phyloP scores from a whole-genome alignment of 2,113 vertebrate genomes.

The Tachysurus fulvidraco region DNA sequence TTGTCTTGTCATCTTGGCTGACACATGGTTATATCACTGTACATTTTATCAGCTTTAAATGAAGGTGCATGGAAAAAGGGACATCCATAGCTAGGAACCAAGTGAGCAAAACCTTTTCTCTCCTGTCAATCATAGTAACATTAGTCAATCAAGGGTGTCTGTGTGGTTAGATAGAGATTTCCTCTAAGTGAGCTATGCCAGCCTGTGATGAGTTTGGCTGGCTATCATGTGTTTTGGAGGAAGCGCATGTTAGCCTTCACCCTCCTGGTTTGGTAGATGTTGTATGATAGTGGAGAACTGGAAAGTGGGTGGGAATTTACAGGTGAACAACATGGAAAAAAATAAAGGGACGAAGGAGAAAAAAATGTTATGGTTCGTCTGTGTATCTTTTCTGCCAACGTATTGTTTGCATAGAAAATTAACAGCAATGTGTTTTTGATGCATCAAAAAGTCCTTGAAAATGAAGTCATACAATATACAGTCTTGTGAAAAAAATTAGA shows the following conservation, averaged over 20 bases:
- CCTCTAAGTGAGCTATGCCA: neutral
- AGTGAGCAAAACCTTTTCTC: neutral
- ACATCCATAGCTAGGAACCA: neutral
- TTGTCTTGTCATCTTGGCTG: neutral
- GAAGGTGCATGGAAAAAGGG: neutral
- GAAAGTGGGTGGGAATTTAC: neutral
- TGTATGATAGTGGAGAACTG: neutral
- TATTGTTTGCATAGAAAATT: neutral
- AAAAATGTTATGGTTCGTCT: neutral
- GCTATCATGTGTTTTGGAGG: neutral
- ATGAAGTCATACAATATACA: neutral
- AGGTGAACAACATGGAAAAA: neutral
- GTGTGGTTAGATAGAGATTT: neutral
- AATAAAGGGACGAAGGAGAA: neutral
- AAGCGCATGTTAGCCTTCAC: neutral
- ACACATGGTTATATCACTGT: neutral
- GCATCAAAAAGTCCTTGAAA: neutral
- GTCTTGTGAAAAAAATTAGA: too few species aligned
- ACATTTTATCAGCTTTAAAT: neutral
- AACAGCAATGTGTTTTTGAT: neutral
- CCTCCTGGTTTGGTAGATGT: neutral
- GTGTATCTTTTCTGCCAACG: neutral
- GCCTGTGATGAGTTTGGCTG: neutral
- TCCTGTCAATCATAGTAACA: neutral
- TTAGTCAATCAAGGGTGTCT: neutral